Evolutionary conservation across 2,888 invertebrate genomes (phyloP).

Genomic region (Oscheius sp.): DNA sequence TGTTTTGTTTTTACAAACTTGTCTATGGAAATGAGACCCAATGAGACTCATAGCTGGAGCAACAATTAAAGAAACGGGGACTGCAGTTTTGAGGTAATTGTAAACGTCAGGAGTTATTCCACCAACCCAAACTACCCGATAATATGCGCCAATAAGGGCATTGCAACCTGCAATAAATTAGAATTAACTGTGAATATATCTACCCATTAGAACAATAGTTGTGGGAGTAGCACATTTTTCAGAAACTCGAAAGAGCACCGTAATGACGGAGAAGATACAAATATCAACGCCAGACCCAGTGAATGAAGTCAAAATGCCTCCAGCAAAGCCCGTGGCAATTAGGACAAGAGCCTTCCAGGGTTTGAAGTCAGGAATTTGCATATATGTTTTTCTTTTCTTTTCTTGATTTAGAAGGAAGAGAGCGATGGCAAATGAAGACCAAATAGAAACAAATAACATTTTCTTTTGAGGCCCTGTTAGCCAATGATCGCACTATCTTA

Average conservation of each 20-base stretch:
- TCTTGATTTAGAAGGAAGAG: constrained; percentile 68
- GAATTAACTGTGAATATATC: background rate
- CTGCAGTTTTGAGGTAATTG: constrained; percentile 42
- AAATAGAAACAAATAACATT: constrained; percentile 70
- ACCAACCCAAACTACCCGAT: constrained; percentile 59
- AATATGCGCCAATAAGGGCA: constrained; percentile 60
- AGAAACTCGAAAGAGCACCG: constrained; percentile 59
- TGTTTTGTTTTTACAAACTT: constrained; percentile 43
- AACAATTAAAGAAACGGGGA: constrained; percentile 37
- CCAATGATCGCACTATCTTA: constrained; percentile 60
- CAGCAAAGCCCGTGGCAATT: constrained; percentile 64
- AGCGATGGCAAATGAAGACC: constrained; percentile 69
- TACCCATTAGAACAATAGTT: constrained; percentile 68
- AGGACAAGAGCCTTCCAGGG: constrained; percentile 62
- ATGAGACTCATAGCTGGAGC: constrained; percentile 60
- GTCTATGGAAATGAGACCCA: constrained; percentile 62
- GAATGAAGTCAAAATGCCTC: constrained; percentile 66
- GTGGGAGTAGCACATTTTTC: constrained; percentile 70
- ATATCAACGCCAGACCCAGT: constrained; percentile 70
- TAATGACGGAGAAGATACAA: constrained; percentile 63
- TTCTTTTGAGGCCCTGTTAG: constrained; percentile 67
- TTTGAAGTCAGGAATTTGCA: constrained; percentile 52
- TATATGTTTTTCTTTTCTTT: constrained; percentile 55
- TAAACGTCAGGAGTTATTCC: constrained; percentile 49
- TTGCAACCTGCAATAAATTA: constrained; percentile 45